Evolutionary conservation across 2,797 vertebrate genomes (phyloP), one percentile per base, ranked within the genome.

Genomic region (Serranus cabrilla): DNA sequence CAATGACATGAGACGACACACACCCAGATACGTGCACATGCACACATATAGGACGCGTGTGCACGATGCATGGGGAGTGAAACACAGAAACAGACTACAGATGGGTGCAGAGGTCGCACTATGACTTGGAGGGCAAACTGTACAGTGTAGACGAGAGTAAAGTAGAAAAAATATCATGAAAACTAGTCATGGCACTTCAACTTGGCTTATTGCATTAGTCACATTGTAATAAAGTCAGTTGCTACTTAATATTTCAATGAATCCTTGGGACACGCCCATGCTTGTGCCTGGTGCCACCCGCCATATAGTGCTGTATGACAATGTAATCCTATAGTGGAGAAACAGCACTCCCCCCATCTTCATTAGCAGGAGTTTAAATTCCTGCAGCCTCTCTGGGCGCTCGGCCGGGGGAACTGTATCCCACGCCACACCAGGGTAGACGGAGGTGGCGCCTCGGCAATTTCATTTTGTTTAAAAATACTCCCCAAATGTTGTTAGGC

Each of bases 391-490:
- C 90, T 92, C 89, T 90, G 84, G 89, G 88, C 83, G 39, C 78
- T 76, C 23, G 8, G 64, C 84, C 62, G 27, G 71, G 85, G 95
- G 95, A 97, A 96, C 92, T 84, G 90, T 95, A 96, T 95, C 95
- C 95, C 88, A 89, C 43, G 87, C 93, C 92, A 92, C 93, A 91
- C 91, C 85, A 84, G 92, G 93, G 91, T 90, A 96, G 94, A 95
- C 95, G 74, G 89, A 95, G 94, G 93, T 96, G 97, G 97, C 96
- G 96, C 97, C 98, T 95, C 78, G 47, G 91, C 96, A 98, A 99
- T 98, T 98, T 96, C 96, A 99, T 98, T 98, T 97, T 90, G 96
- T 97, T 96, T 96, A 97, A 98, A 99, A 98, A 98, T 97, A 97
- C 95, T 95, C 95, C 96, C 94, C 95, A 97, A 98, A 99, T 97